Base-by-base conservation (phyloP, 2,888 invertebrate species). In the Philereme transversata region DNA sequence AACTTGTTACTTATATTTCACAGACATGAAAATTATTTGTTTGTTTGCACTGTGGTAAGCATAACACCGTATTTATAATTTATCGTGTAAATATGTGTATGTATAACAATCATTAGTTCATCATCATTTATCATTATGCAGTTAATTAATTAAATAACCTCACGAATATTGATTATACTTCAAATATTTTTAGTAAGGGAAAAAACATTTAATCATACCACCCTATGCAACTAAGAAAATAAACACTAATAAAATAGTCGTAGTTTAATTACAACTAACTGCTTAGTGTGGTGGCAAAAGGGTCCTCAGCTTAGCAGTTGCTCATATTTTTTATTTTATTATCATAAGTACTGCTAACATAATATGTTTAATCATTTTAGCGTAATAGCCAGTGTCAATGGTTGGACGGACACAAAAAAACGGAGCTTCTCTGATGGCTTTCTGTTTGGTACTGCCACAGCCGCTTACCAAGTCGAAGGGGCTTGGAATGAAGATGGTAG, bases 401-500 rank as follows among this genome's bases (percentile, higher is more conserved):
- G 79, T 9, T 88, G 75, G 76, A 63, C 79, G 0, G 88, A 89
- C 51, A 76, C 67, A 4, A 82, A 72, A 53, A 62, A 71, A 10
- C 70, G 89, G 3, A 81, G 65, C 9, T 90, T 90, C 59, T 79
- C 81, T 0, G 68, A 79, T 2, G 76, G 75, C 43, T 90, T 91
- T 51, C 57, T 85, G 36, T 90, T 91, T 61, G 90, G 90, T 0
- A 82, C 76, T 0, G 81, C 86, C 1, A 78, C 94, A 0, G 82
- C 94, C 0, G 87, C 94, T 1, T 94, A 94, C 73, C 94, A 94
- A 75, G 86, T 94, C 5, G 94, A 94, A 77, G 94, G 94, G 0
- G 94, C 83, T 1, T 94, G 94, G 94, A 79, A 94, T 77, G 81
- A 69, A 59, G 93, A 92, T 72, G 94, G 94, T 93, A 83, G 82